A percentile compares a stretch with the other conserved stretches of the same genome.
Conservation (phyloP, 2,888 invertebrate genomes). For the Lysandra bellargus region DNA sequence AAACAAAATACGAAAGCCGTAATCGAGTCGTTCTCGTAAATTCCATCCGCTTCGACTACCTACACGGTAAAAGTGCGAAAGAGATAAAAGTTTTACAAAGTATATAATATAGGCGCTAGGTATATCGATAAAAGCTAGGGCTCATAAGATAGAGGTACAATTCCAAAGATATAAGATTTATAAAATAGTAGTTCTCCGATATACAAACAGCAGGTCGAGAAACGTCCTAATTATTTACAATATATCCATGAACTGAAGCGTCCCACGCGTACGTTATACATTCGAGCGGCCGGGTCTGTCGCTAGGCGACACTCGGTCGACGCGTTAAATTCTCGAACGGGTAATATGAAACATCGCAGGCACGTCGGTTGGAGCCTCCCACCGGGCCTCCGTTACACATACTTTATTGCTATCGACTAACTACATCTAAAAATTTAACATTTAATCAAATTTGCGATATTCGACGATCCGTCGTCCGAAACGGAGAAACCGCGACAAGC, state of each 20-base stretch:
- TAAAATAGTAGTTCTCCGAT: slow-evolving; percentile 75
- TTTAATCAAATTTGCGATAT: slow-evolving; percentile 60
- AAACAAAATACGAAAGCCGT: slow-evolving; percentile 69
- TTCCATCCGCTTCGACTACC: slow-evolving; percentile 39
- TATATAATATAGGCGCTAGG: slow-evolving; percentile 32
- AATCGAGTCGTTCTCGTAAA: slow-evolving; percentile 44
- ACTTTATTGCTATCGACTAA: slow-evolving; percentile 66
- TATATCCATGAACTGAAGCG: slow-evolving; percentile 62
- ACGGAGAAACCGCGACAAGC: slow-evolving; percentile 40
- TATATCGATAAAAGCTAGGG: slow-evolving; percentile 28
- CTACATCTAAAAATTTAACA: slow-evolving; percentile 66
- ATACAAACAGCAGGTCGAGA: slow-evolving; percentile 60
- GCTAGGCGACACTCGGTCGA: slow-evolving; percentile 22
- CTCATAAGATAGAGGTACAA: slow-evolving; percentile 41
- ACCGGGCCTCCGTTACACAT: slow-evolving; percentile 49
- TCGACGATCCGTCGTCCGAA: slow-evolving; percentile 43
- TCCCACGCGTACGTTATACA: slow-evolving; percentile 45
- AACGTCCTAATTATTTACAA: slow-evolving; percentile 65
- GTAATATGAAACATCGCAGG: slow-evolving; percentile 48
- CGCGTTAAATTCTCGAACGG: slow-evolving; percentile 36
- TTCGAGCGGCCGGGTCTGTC: slow-evolving; percentile 24
- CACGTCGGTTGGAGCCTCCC: slow-evolving; percentile 59
- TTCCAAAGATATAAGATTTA: slow-evolving; percentile 59
- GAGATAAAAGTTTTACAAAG: slow-evolving; percentile 39
- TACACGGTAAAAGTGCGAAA: slow-evolving; percentile 43